These are phyloP conservation scores for Stenoptilia bipunctidactyla DNA, from an alignment of 2,888 invertebrate genomes.

Conservation along the genomic window DNA sequence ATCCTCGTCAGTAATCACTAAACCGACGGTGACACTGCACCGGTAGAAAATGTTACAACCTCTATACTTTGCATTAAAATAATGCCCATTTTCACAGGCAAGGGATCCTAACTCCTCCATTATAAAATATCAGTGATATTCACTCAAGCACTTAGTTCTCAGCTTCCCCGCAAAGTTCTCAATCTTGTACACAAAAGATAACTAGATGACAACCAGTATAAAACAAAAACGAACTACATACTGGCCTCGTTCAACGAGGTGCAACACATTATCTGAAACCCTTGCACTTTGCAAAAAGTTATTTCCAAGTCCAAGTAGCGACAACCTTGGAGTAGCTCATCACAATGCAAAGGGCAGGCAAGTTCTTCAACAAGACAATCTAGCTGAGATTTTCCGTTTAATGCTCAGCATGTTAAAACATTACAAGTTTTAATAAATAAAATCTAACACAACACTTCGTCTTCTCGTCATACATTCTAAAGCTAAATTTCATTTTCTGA, in stretches of 20 bases:
- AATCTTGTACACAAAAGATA: conserved; percentile 60
- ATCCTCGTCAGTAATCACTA: conserved; percentile 40
- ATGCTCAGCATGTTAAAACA: conserved; percentile 60
- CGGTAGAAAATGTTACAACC: conserved; percentile 77
- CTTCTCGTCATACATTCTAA: conserved; percentile 21
- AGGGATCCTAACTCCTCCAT: conserved; percentile 67
- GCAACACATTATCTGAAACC: conserved; percentile 41
- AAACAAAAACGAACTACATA: conserved; percentile 40
- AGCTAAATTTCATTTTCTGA: conserved; percentile 49
- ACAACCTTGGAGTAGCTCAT: conserved; percentile 41
- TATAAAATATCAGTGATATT: conserved; percentile 54
- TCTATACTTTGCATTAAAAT: conserved; percentile 94
- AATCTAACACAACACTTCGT: not conserved
- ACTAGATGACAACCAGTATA: conserved; percentile 48
- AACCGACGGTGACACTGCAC: conserved; percentile 55
- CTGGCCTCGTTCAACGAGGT: conserved; percentile 33
- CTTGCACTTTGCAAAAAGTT: conserved; percentile 56
- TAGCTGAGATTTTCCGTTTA: conserved; percentile 70
- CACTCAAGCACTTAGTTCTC: conserved; percentile 64
- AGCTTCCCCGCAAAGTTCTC: conserved; percentile 70
- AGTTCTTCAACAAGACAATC: conserved; percentile 64
- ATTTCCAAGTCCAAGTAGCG: conserved; percentile 34
- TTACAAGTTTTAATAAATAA: not conserved
- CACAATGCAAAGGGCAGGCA: conserved; percentile 65
- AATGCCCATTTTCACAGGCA: conserved; percentile 85